These are phyloP conservation scores for Monarcha castaneiventris DNA, from an alignment of 2,113 vertebrate species.

Conservation along the genomic window DNA sequence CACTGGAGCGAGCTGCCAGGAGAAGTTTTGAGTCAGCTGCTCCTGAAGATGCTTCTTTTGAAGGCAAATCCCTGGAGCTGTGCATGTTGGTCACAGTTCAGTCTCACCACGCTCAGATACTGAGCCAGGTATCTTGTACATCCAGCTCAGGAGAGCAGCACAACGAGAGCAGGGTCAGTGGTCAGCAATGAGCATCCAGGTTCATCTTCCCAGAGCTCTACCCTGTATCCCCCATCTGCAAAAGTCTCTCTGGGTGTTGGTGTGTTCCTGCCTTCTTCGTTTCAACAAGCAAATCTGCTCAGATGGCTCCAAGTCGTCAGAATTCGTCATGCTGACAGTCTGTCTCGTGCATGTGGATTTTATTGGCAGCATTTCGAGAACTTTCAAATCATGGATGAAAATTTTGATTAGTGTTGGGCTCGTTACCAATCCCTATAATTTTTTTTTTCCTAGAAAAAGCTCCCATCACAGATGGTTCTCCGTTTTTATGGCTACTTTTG, in stretches of 20 bases:
- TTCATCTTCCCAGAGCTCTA: fast-evolving
- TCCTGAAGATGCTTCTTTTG: background rate
- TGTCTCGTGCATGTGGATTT: background rate
- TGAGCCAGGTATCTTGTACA: background rate
- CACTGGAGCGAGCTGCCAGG: fast-evolving
- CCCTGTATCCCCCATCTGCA: background rate
- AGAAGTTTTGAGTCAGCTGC: background rate
- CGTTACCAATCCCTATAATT: background rate
- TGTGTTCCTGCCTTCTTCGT: background rate
- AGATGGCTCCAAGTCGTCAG: background rate
- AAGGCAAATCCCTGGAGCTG: background rate
- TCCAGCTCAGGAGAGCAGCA: fast-evolving
- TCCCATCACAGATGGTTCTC: background rate
- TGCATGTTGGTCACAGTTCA: background rate
- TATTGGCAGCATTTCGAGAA: background rate
- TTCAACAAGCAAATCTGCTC: background rate
- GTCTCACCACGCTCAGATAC: background rate
- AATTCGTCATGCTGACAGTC: background rate
- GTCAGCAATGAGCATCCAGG: background rate
- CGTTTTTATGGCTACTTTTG: background rate
- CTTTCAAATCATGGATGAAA: background rate
- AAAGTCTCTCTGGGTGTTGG: background rate
- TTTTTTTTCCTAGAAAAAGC: background rate
- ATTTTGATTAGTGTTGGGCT: background rate
- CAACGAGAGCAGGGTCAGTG: fast-evolving